phyloP scores from a whole-genome alignment of 1,140 invertebrate species.

The Pantala flavescens region DNA sequence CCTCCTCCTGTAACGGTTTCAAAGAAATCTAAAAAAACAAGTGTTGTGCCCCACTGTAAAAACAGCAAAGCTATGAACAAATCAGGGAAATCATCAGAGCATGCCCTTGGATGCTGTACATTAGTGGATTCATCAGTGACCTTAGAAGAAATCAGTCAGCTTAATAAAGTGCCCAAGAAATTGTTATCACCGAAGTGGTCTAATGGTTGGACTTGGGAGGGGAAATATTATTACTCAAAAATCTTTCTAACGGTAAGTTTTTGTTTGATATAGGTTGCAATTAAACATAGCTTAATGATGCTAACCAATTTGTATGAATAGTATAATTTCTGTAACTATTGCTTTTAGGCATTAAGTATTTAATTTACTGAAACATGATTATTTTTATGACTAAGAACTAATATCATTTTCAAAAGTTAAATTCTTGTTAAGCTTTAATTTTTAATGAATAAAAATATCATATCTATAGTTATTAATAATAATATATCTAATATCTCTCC shows the following conservation, averaged over 20 bases:
- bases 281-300: too few species aligned
- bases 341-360: too few species aligned
- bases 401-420: too few species aligned
- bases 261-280: too few species aligned
- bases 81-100: neutral
- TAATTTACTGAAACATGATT: too few species aligned
- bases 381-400: too few species aligned
- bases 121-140: neutral
- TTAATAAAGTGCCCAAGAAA: neutral
- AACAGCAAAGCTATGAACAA: neutral
- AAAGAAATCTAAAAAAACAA: neutral
- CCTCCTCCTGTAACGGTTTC: neutral
- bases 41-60: neutral
- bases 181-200: constrained; percentile 62
- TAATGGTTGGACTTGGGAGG: constrained; percentile 87
- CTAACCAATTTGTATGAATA: too few species aligned
- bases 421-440: too few species aligned
- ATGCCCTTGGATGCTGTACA: neutral
- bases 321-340: too few species aligned
- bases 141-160: neutral
- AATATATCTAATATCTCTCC: too few species aligned
- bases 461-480: too few species aligned
- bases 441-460: too few species aligned
- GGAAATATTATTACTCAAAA: constrained; percentile 67
- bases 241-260: constrained; percentile 76